Evolutionary conservation across 2,113 vertebrate genomes (phyloP).

Genomic region (Sialia sialis): DNA sequence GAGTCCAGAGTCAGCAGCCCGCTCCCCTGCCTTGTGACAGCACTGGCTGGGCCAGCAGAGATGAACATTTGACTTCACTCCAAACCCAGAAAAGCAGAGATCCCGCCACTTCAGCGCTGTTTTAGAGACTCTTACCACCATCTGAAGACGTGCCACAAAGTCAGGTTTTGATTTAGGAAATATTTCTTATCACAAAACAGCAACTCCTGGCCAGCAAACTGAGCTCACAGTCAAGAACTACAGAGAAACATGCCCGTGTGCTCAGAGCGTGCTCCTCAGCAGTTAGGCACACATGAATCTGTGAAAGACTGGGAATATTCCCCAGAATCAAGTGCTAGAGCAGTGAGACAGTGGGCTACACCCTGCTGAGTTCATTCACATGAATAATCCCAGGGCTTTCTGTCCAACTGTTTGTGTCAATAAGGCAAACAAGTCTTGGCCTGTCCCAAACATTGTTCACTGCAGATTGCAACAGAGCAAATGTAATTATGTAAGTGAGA

Average conservation of each 20-base stretch:
- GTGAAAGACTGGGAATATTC: neutral
- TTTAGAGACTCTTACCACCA: neutral
- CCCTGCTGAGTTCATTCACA: neutral
- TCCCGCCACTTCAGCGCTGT: neutral
- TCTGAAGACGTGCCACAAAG: neutral
- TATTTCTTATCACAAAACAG: neutral
- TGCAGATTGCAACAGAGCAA: slow-evolving; percentile 12
- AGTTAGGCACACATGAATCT: neutral
- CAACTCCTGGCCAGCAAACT: neutral
- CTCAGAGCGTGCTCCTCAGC: neutral
- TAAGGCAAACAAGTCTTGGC: slow-evolving; percentile 39
- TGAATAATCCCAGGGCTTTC: slow-evolving; percentile 1
- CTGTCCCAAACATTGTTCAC: slow-evolving; percentile 3
- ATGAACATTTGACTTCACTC: neutral
- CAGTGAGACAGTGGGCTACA: neutral
- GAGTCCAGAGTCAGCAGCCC: neutral
- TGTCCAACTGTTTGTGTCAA: slow-evolving; percentile 37
- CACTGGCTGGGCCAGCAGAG: neutral
- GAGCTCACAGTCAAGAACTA: neutral
- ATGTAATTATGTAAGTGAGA: slow-evolving; percentile 33
- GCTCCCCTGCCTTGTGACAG: neutral
- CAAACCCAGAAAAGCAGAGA: neutral
- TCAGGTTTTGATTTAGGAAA: neutral
- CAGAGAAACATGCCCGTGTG: neutral
- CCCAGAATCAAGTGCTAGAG: neutral